phyloP scores from a whole-genome alignment of 2,888 invertebrate species.

The Nomada ferruginata region DNA sequence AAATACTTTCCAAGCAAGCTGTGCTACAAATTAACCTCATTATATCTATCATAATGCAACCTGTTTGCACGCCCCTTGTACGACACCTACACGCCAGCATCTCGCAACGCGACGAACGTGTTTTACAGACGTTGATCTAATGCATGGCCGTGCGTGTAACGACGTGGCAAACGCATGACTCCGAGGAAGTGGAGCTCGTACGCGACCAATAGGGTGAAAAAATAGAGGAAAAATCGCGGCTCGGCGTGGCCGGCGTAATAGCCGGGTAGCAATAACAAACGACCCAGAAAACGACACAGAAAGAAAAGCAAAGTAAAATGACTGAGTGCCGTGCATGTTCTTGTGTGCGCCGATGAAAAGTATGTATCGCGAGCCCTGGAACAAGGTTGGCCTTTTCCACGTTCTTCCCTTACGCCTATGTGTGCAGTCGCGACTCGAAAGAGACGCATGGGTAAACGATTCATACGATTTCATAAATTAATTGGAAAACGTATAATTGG shows the following conservation, averaged over 20 bases:
- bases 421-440: slow-evolving; percentile 14
- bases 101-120: neutral
- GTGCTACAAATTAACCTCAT: neutral
- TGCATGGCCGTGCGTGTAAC: slow-evolving; percentile 4
- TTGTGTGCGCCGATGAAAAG: slow-evolving; percentile 34
- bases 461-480: neutral
- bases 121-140: slow-evolving; percentile 20
- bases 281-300: slow-evolving; percentile 54
- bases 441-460: neutral
- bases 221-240: slow-evolving; percentile 36
- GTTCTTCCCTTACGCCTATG: slow-evolving; percentile 14
- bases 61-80: neutral
- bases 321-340: slow-evolving; percentile 45
- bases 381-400: slow-evolving; percentile 19
- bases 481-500: neutral
- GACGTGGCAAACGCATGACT: slow-evolving; percentile 2
- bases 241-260: neutral
- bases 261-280: slow-evolving; percentile 45
- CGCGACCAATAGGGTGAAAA: slow-evolving; percentile 1
- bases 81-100: neutral
- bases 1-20: neutral
- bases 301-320: slow-evolving; percentile 26
- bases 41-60: slow-evolving; percentile 7
- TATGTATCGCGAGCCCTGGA: slow-evolving; percentile 34
- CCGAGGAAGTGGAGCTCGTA: slow-evolving; percentile 6